Evolutionary conservation across 2,888 invertebrate species (phyloP), one percentile per base, ranked within the genome.

Genomic region (Theretra japonica): DNA sequence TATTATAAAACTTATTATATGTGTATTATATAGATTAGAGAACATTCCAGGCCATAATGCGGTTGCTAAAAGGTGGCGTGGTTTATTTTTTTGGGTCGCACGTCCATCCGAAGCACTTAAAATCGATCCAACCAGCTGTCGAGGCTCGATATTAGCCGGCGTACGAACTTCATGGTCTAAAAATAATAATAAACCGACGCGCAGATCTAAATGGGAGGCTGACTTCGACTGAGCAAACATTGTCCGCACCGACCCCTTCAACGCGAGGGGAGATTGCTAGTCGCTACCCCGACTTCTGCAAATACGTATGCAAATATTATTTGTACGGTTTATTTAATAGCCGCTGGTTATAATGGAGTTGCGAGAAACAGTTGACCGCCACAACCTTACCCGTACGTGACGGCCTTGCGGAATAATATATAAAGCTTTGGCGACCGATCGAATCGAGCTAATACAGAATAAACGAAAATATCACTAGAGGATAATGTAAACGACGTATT

Each of bases 331-430:
- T 65, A 23, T 48, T 48, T 48, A 65, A 23, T 58, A 17, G 17
- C 41, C 15, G 2, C 41, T 62, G 8, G 21, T 4, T 41, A 65
- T 65, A 65, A 48, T 65, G 23, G 41, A 65, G 65, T 65, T 17
- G 65, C 23, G 41, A 23, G 23, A 65, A 65, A 65, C 65, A 65
- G 48, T 65, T 15, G 65, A 48, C 65, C 65, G 41, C 23, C 23
- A 15, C 65, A 48, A 65, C 48, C 41, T 48, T 23, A 48, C 65
- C 23, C 23, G 48, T 41, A 65, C 65, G 65, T 65, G 65, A 48
- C 65, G 65, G 23, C 65, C 65, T 65, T 48, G 65, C 23, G 48
- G 41, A 65, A 65, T 65, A 48, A 48, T 65, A 65, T 15, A 48
- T 48, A 65, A 41, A 41, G 48, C 17, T 65, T 23, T 65, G 65